Evolutionary conservation across 2,113 vertebrate species (phyloP).

Genomic region (Saimiri boliviensis): DNA sequence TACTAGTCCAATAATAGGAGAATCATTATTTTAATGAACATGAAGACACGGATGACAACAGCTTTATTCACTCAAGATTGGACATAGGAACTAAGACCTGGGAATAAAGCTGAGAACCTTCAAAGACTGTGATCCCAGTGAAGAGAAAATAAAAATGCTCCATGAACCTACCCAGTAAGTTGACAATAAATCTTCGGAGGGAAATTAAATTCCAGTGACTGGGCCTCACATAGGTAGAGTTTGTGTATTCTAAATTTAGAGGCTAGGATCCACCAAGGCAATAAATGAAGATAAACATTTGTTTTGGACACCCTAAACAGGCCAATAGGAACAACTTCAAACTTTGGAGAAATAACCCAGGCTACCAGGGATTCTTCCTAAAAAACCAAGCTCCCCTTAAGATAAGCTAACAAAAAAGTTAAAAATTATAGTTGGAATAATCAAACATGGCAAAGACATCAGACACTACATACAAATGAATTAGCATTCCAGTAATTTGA

Average conservation of each 20-base stretch:
- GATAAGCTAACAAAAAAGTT: not conserved
- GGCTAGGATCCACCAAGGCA: not conserved
- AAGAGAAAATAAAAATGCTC: not conserved
- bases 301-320: not conserved
- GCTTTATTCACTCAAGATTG: not conserved
- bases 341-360: not conserved
- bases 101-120: not conserved
- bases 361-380: not conserved
- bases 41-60: not conserved
- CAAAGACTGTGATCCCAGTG: not conserved
- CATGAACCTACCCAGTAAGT: not conserved
- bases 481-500: not conserved
- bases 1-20: not conserved
- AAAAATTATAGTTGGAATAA: not conserved
- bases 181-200: constrained; percentile 25
- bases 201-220: not conserved
- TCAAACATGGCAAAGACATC: not conserved
- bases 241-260: not conserved
- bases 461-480: not conserved
- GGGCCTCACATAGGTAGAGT: not conserved
- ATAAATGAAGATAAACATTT: not conserved
- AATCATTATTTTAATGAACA: constrained; percentile 9
- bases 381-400: not conserved
- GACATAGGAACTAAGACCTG: not conserved
- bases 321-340: not conserved